Base-by-base conservation (phyloP, 2,888 invertebrate species). In the Scrobipalpa atriplicella region DNA sequence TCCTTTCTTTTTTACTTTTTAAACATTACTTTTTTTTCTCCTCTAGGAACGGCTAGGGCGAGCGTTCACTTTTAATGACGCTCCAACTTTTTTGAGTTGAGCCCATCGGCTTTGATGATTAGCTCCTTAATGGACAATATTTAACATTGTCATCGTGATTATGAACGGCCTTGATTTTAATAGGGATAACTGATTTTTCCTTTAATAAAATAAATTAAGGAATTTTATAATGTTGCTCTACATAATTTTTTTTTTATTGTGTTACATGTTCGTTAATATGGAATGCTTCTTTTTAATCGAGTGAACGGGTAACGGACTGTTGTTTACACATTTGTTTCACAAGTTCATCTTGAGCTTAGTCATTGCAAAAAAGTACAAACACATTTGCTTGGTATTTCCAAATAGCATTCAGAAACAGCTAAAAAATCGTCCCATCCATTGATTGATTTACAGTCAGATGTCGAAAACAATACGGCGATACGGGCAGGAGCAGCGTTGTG, bases 31-130 rank as follows among this genome's bases (percentile, higher is more conserved):
- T 89, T 90, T 87, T 80, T 74, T 70, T 73, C 75, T 79, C 73
- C 80, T 29, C 29, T 82, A 83, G 76, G 77, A 73, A 73, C 79
- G 74, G 78, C 77, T 71, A 74, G 83, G 80, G 82, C 79, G 83
- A 86, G 86, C 92, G 82, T 89, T 90, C 89, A 89, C 90, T 90
- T 90, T 91, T 92, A 86, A 85, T 86, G 81, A 86, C 75, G 78
- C 73, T 71, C 76, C 67, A 70, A 75, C 78, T 82, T 81, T 78
- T 76, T 72, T 68, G 66, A 64, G 66, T 69, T 64, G 65, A 68
- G 73, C 72, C 29, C 29, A 29, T 29, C 29, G 29, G 2, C 73
- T 71, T 70, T 69, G 69, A 76, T 47, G 54, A 62, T 54, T 67
- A 65, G 68, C 66, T 56, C 60, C 67, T 61, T 47, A 63, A 62